These are phyloP conservation scores for Timema cristinae DNA, from an alignment of 2,888 invertebrate species.

Conservation along the genomic window DNA sequence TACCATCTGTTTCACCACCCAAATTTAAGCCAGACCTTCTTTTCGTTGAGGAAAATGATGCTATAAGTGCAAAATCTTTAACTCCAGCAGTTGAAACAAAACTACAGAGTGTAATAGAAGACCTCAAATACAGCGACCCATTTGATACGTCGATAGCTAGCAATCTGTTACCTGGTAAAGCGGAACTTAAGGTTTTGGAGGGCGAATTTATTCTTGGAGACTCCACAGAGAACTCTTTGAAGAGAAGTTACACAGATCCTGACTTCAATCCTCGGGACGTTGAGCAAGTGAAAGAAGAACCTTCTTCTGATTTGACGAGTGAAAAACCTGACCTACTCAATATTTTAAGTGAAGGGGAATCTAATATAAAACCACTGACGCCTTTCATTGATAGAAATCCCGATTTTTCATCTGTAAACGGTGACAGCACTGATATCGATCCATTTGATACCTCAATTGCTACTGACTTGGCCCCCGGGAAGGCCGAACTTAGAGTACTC, in stretches of 20 bases:
- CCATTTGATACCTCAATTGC: conserved; percentile 84
- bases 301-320: not conserved
- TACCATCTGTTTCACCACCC: conserved; percentile 9
- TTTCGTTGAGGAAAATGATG: conserved; percentile 21
- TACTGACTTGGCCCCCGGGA: conserved; percentile 66
- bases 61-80: conserved; percentile 43
- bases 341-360: conserved; percentile 36
- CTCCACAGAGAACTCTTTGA: conserved; percentile 43
- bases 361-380: conserved; percentile 44
- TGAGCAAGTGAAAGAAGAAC: conserved; percentile 8
- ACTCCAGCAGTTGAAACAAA: conserved; percentile 41
- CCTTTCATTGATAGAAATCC: conserved; percentile 39
- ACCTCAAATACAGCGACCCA: conserved; percentile 57
- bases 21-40: conserved; percentile 22
- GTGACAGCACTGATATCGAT: conserved; percentile 52
- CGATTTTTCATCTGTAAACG: conserved; percentile 44
- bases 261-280: conserved; percentile 34
- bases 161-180: conserved; percentile 70
- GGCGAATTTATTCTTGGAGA: conserved; percentile 66
- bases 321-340: conserved; percentile 37
- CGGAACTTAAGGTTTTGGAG: conserved; percentile 72
- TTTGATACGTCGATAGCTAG: conserved; percentile 82
- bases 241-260: conserved; percentile 38
- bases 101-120: conserved; percentile 36
- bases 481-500: conserved; percentile 69